Base-by-base conservation (phyloP, 1,140 invertebrate species). In the Bombyx mori region DNA sequence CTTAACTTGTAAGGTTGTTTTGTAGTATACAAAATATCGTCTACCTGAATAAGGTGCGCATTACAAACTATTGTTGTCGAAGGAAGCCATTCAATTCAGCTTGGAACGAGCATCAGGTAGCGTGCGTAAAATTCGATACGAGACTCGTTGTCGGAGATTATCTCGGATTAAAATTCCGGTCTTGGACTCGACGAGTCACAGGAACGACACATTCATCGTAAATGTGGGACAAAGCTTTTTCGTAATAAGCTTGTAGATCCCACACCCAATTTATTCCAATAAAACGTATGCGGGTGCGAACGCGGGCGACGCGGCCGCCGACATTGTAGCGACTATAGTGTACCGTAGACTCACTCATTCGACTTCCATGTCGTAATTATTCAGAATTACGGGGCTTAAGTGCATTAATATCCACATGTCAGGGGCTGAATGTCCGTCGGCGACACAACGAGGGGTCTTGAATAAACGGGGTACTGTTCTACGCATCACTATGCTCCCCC, bases 111-210 rank as follows among this genome's bases (percentile, higher is more conserved):
- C 71, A 65, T 70, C 80, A 86, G 82, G 82, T 86, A 86, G 76
- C 69, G 68, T 75, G 73, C 66, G 77, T 79, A 79, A 79, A 79
- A 79, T 79, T 82, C 66, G 75, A 77, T 81, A 71, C 70, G 69
- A 72, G 71, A 56, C 60, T 61, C 61, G 60, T 61, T 64, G 66
- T 52, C 54, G 54, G 57, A 74, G 79, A 83, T 84, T 77, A 83
- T 80, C 78, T 69, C 66, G 64, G 77, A 76, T 86, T 84, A 82
- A 82, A 68, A 86, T 86, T 82, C 79, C 79, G 52, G 63, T 62
- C 68, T 70, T 56, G 61, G 57, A 60, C 62, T 71, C 68, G 66
- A 63, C 49, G 60, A 52, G 51, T 68, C 60, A 60, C 67, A 69
- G 62, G 71, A 65, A 69, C 62, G 57, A 66, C 53, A 10, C 35